Base-by-base conservation (phyloP, 2,888 invertebrate species). In the Agrypnus murinus region DNA sequence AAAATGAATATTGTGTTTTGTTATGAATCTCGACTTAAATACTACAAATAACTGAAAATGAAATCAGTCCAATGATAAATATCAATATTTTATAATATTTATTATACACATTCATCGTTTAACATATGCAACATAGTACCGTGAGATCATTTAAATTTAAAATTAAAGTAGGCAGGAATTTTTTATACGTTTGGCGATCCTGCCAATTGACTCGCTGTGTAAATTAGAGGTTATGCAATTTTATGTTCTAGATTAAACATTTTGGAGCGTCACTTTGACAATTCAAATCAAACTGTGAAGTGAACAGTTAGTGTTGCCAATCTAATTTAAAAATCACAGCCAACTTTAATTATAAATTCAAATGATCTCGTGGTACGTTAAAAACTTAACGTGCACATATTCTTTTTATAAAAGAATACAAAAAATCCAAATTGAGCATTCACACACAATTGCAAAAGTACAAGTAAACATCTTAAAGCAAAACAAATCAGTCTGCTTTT, bases 401-500 rank as follows among this genome's bases (percentile, higher is more conserved):
- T 25, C 36, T 38, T 32, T 36, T 12, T 46, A 64, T 19, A 53
- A 50, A 53, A 40, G 40, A 64, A 64, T 55, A 55, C 55, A 55
- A 55, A n/a, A n/a, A 55, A 55, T 36, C 32, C 36, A 55, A 36
- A 12, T 40, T 67, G 59, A 67, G 60, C 62, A 68, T 62, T 55
- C 55, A 45, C 50, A 38, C 53, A 64, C n/a, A 10, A 3, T n/a
- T 8, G 32, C 64, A 38, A 48, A 10, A 46, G 50, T 19, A 63
- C 63, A 36, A n/a, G n/a, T 19, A 19, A 50, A 48, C 12, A 50
- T 48, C 36, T 19, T 43, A 55, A 55, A 50, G 19, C 46, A 53
- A 60, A 50, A 64, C 15, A 6, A 43, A 45, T 77, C 74, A 77
- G 74, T 80, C 79, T 55, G 76, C 78, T 85, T 88, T 89, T 81